Evolutionary conservation across 2,888 invertebrate species (phyloP).

Genomic region (Pristionchus japonicus): DNA sequence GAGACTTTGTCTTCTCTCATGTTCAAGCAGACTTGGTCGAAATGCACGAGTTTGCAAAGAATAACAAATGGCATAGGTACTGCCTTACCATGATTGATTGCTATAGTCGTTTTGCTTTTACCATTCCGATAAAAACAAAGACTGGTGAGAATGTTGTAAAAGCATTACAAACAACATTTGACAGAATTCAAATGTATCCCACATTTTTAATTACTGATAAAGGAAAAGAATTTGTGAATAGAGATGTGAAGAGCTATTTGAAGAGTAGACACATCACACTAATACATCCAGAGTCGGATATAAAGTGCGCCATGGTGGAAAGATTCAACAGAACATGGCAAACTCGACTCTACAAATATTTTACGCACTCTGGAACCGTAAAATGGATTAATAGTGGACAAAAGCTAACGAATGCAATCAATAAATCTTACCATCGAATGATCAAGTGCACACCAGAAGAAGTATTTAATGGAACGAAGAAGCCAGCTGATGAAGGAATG

Average conservation of each 20-base stretch:
- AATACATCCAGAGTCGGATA: background rate
- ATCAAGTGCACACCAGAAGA: background rate
- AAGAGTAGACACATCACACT: background rate
- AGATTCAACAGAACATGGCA: background rate
- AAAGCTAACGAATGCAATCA: background rate
- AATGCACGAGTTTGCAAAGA: background rate
- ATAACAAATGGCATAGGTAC: background rate
- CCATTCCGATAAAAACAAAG: background rate
- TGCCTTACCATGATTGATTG: background rate
- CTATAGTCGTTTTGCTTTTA: background rate
- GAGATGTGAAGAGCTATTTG: background rate
- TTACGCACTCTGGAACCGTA: background rate
- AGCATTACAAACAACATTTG: background rate
- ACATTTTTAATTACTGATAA: background rate
- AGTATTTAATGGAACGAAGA: background rate
- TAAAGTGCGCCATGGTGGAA: background rate
- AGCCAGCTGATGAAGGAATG: background rate
- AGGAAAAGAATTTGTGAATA: constrained; percentile 1
- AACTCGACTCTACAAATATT: background rate
- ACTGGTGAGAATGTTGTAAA: background rate
- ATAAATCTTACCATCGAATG: background rate
- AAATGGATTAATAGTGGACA: background rate
- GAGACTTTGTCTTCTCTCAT: too few species aligned
- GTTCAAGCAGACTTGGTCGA: background rate
- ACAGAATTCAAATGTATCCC: background rate